These are phyloP conservation scores for Actinia tenebrosa DNA, from an alignment of 64 coral and sea anemone species.

Conservation along the genomic window DNA sequence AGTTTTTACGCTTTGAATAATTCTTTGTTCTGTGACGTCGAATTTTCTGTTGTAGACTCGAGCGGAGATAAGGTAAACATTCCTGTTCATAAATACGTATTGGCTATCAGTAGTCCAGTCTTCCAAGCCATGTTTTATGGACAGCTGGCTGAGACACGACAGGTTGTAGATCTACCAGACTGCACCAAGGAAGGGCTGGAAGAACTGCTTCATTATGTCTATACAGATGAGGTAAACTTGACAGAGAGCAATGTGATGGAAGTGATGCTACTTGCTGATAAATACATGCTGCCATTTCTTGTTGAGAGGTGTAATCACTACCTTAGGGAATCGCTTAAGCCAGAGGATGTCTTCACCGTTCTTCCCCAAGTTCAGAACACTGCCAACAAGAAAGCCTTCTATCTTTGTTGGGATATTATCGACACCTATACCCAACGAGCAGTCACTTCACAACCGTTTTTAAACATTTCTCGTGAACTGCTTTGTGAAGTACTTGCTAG, in stretches of 20 bases:
- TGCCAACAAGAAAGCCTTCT: slow-evolving; percentile 9
- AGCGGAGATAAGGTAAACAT: background rate
- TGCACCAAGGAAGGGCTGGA: slow-evolving; percentile 19
- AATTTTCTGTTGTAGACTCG: slow-evolving; percentile 25
- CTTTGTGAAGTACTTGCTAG: slow-evolving; percentile 8
- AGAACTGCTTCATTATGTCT: slow-evolving; percentile 15
- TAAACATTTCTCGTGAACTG: slow-evolving; percentile 1
- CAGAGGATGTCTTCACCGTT: slow-evolving; percentile 34
- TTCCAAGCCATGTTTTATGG: slow-evolving; percentile 47
- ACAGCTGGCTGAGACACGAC: slow-evolving; percentile 2
- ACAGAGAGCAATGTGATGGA: slow-evolving; percentile 40
- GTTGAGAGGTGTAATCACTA: slow-evolving; percentile 32
- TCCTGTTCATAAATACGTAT: slow-evolving; percentile 37
- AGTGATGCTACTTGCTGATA: slow-evolving; percentile 43
- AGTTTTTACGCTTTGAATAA: slow-evolving; percentile 23
- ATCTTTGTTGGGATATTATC: slow-evolving; percentile 36
- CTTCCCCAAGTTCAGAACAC: slow-evolving; percentile 27
- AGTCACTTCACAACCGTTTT: slow-evolving; percentile 25
- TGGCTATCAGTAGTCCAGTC: slow-evolving; percentile 33
- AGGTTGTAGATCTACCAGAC: background rate
- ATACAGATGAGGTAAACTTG: slow-evolving; percentile 18
- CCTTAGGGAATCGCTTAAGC: slow-evolving; percentile 1
- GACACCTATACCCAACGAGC: slow-evolving; percentile 18
- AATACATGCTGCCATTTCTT: slow-evolving; percentile 56
- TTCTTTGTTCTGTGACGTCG: slow-evolving; percentile 28